Percentiles rank a stretch among this genome's conserved stretches.
Evolutionary conservation across 2,888 invertebrate genomes (phyloP).

Genomic region (Archips crataeganus): DNA sequence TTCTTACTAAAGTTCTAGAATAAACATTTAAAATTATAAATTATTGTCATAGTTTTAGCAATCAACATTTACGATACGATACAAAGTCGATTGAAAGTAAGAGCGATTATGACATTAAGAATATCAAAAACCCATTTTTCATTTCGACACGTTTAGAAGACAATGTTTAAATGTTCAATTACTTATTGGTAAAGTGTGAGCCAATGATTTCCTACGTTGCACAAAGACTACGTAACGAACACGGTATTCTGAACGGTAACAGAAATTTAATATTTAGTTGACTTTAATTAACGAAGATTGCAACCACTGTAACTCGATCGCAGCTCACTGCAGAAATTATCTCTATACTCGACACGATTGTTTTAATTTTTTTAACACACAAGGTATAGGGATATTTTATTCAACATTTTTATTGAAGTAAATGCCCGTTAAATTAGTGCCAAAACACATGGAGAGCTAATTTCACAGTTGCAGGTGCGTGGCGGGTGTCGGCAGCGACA

Average conservation of each 20-base stretch:
- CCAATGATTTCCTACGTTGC: slow-evolving; percentile 17
- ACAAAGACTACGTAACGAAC: slow-evolving; percentile 15
- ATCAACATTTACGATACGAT: neutral
- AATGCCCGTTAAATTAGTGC: too few species aligned
- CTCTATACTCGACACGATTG: neutral
- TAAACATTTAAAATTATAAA: too few species aligned
- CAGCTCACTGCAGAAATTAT: neutral
- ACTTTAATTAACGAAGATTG: neutral
- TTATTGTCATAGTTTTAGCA: too few species aligned
- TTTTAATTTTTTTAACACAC: too few species aligned
- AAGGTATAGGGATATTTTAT: too few species aligned
- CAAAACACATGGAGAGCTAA: neutral
- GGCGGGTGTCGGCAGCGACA: neutral
- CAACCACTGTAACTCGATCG: neutral
- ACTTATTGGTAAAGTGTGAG: slow-evolving; percentile 10
- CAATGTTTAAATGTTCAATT: slow-evolving; percentile 29
- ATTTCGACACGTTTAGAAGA: slow-evolving; percentile 28
- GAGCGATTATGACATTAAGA: neutral
- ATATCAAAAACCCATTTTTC: neutral
- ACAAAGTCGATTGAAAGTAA: neutral
- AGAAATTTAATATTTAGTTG: slow-evolving; percentile 13
- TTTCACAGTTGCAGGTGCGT: neutral
- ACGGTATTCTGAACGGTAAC: slow-evolving; percentile 6
- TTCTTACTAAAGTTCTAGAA: too few species aligned
- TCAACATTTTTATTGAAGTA: too few species aligned